Percentiles rank a stretch among this genome's conserved stretches.
Evolutionary conservation across 2,113 vertebrate species (phyloP).

Genomic region (Rissa tridactyla): DNA sequence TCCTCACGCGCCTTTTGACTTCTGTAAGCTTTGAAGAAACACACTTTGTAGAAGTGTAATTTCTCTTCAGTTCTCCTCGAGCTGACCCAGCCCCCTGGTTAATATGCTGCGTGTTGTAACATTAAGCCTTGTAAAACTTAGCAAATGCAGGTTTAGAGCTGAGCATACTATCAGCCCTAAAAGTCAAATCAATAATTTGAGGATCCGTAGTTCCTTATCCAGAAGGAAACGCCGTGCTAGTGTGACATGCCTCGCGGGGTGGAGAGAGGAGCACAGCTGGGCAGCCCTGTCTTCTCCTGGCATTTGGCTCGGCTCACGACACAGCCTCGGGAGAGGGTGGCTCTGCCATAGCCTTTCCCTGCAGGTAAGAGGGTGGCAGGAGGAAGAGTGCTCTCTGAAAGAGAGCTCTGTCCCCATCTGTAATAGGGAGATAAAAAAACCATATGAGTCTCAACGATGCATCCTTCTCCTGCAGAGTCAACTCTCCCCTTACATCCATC

Average conservation of each 20-base stretch:
- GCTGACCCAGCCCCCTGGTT: conserved; percentile 1
- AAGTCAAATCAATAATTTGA: conserved; percentile 46
- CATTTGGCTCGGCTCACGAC: background rate
- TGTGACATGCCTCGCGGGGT: background rate
- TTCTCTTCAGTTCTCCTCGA: background rate
- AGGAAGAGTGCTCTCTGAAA: background rate
- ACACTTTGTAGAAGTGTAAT: background rate
- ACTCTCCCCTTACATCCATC: background rate
- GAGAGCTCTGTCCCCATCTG: background rate
- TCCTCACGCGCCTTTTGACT: conserved; percentile 5
- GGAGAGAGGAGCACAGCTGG: background rate
- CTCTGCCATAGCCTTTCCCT: background rate
- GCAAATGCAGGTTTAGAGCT: too few species aligned
- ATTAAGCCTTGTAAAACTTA: background rate
- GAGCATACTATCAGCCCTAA: background rate
- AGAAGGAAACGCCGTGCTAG: background rate
- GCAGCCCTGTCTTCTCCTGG: background rate
- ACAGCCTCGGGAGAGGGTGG: background rate
- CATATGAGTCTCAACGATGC: background rate
- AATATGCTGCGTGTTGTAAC: background rate
- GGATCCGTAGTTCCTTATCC: background rate
- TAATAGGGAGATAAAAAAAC: background rate
- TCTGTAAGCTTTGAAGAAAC: conserved; percentile 6
- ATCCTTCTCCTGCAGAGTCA: background rate
- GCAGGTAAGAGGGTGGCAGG: background rate